Evolutionary conservation across 2,888 invertebrate genomes (phyloP), one percentile per base, ranked within the genome.

Genomic region (Dioctria linearis): DNA sequence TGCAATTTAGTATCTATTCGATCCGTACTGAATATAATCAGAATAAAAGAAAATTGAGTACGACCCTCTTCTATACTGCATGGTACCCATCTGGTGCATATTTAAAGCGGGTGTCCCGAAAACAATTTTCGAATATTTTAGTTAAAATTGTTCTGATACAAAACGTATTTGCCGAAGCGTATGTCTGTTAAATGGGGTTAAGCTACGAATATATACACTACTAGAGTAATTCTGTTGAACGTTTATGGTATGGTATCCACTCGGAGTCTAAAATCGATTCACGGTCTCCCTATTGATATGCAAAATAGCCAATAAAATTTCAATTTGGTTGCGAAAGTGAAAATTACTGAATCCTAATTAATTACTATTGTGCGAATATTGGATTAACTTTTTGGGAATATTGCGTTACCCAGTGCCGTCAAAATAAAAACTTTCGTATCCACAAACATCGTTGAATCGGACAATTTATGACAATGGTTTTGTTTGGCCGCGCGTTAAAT

Each of bases 271-370:
- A 25, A 73, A 57, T 73, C 73, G 59, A 73, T 73, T 73, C 73
- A 73, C 51, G 73, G 59, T 13, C 51, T 42, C 59, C 54, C 59
- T 42, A 73, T 73, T 73, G 73, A 73, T 73, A 73, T 73, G 73
- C 57, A 73, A 73, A 73, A 39, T 73, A 57, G 40, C 43, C 73
- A 73, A 59, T 73, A 73, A 73, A 73, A 73, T 73, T 73, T 73
- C 73, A 73, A 73, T 73, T 73, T 73, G 25, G 73, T 73, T 73
- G 73, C 73, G 57, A 73, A 73, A 73, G 73, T 73, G 73, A 73
- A 73, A 73, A 73, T 57, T 73, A 73, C 73, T 54, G 73, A 73
- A 73, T 73, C 57, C 51, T 73, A 73, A 73, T 73, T 73, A 73
- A 73, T 73, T 73, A 73, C 73, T 59, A 59, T 73, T 73, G 73